Conservation (phyloP, 2,888 invertebrate species). For the Clepsis dumicolana region DNA sequence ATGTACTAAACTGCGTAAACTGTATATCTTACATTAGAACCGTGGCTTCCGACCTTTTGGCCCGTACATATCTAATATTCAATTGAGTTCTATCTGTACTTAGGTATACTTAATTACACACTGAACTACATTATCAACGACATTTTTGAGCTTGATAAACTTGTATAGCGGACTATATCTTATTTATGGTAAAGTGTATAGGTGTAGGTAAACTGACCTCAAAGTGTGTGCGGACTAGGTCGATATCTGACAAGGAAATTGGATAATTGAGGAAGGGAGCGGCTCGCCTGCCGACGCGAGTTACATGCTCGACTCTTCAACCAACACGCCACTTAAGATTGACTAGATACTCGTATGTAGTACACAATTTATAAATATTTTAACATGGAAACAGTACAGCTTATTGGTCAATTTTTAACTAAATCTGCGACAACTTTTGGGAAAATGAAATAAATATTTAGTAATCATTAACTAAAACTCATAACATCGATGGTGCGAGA, state of each 20-base stretch:
- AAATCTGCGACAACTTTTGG: too few species aligned
- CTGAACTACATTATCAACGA: neutral
- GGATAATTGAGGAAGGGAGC: constrained; percentile 82
- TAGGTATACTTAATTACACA: neutral
- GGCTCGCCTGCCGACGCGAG: constrained; percentile 51
- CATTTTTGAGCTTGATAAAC: constrained; percentile 8
- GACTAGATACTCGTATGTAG: neutral
- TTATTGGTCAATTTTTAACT: neutral
- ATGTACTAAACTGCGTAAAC: too few species aligned
- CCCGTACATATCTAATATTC: too few species aligned
- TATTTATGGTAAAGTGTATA: constrained; percentile 10
- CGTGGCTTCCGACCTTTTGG: too few species aligned
- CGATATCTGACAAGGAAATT: constrained; percentile 76
- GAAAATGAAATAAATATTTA: too few species aligned
- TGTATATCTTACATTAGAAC: too few species aligned
- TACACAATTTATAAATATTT: neutral
- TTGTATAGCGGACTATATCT: neutral
- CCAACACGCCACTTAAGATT: constrained; percentile 12
- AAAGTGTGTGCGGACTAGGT: constrained; percentile 57
- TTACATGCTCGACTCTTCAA: constrained; percentile 19
- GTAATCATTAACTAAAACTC: too few species aligned
- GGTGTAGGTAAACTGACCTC: constrained; percentile 25
- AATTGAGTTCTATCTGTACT: constrained; percentile 4
- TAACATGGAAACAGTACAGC: neutral
- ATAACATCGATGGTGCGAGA: too few species aligned